Evolutionary conservation across 2,797 vertebrate species (phyloP).

Genomic region (Alca torda): DNA sequence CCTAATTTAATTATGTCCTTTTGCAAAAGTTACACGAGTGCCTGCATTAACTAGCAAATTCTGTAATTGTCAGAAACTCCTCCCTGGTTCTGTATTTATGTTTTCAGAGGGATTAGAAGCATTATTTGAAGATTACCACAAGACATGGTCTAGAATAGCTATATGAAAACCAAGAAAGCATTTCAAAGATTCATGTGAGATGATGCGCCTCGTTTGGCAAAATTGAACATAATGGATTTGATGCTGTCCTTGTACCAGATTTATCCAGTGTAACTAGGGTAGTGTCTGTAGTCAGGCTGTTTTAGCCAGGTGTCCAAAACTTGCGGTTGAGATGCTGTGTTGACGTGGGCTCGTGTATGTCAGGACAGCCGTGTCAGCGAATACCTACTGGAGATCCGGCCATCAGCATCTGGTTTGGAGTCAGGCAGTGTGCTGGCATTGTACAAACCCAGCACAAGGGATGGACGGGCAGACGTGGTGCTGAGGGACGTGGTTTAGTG

Average conservation of each 20-base stretch:
- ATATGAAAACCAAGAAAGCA: conserved; percentile 31
- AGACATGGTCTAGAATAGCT: conserved; percentile 55
- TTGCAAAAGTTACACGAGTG: not conserved
- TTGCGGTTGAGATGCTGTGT: not conserved
- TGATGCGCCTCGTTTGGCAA: not conserved
- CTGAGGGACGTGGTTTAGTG: not conserved
- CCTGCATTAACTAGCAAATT: not conserved
- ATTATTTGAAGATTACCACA: conserved; percentile 66
- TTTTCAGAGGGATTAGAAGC: conserved; percentile 51
- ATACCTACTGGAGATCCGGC: not conserved
- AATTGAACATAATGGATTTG: not conserved
- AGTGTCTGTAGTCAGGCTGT: not conserved
- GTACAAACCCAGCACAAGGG: not conserved
- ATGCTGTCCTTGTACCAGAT: not conserved
- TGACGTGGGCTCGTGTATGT: not conserved
- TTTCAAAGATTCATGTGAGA: conserved; percentile 49
- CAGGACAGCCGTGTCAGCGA: not conserved
- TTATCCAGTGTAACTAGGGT: not conserved
- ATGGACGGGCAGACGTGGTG: not conserved
- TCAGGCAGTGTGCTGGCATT: not conserved
- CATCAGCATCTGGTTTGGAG: too few species aligned
- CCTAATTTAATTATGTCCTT: not conserved
- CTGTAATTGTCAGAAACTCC: not conserved
- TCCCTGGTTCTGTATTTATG: conserved; percentile 18
- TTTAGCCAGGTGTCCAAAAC: not conserved